phyloP scores from a whole-genome alignment of 2,888 invertebrate genomes.

The Melanophora roralis region DNA sequence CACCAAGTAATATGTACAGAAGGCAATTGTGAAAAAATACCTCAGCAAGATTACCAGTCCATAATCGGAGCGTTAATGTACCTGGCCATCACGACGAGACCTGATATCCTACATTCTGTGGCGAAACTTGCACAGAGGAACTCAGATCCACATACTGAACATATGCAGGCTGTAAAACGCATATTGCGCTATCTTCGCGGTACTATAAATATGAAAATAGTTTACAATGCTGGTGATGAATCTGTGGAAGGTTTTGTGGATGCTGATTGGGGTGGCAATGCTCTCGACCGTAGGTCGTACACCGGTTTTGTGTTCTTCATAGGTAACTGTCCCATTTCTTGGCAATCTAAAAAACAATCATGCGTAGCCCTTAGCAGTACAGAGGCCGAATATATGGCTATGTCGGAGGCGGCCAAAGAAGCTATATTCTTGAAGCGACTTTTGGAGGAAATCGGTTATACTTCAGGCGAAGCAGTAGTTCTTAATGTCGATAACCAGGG shows the following conservation, averaged over 20 bases:
- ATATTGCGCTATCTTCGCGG: not conserved
- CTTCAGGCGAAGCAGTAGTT: too few relatives aligned
- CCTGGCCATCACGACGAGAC: too few relatives aligned
- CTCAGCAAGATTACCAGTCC: too few relatives aligned
- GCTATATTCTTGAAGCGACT: constrained; percentile 40
- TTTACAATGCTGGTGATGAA: too few relatives aligned
- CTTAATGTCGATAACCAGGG: not conserved
- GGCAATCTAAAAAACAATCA: constrained; percentile 19
- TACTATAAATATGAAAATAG: not conserved
- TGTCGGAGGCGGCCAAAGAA: constrained; percentile 43
- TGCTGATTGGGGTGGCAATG: constrained; percentile 56
- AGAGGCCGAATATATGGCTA: too few relatives aligned
- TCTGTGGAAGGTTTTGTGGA: constrained; percentile 26
- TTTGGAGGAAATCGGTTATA: constrained; percentile 23
- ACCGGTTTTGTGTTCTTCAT: constrained; percentile 52
- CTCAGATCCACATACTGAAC: not conserved
- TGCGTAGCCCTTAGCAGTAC: too few relatives aligned
- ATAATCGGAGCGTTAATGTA: too few relatives aligned
- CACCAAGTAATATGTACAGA: too few relatives aligned
- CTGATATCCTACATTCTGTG: too few relatives aligned
- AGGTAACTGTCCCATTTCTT: constrained; percentile 28
- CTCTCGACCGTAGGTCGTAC: constrained; percentile 46
- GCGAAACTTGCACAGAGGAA: too few relatives aligned
- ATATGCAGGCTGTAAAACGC: not conserved
- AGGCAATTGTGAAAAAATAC: too few relatives aligned